These are phyloP conservation scores for Microplitis manilae DNA, from an alignment of 2,888 invertebrate genomes.

Conservation along the genomic window DNA sequence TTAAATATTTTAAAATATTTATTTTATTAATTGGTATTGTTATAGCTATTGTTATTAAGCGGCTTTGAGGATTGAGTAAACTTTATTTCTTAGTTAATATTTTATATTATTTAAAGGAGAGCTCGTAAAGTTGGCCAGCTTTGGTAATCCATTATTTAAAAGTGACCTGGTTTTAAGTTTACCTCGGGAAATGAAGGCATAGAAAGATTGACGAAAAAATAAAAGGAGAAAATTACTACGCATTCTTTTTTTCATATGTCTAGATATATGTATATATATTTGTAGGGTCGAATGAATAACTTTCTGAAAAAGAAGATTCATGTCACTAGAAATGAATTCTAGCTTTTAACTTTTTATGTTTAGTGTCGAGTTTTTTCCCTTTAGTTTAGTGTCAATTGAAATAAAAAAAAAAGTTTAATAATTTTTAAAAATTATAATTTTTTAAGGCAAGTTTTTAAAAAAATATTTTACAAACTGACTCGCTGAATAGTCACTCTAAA, in stretches of 20 bases:
- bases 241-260: constrained; percentile 14
- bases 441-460: too few relatives aligned
- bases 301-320: constrained; percentile 3
- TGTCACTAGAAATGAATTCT: not conserved
- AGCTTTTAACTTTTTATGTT: too few relatives aligned
- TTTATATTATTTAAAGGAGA: constrained; percentile 48
- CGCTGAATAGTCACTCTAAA: too few relatives aligned
- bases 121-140: constrained; percentile 36
- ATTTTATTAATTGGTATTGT: not conserved
- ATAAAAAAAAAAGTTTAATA: too few relatives aligned
- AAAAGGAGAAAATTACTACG: constrained; percentile 14
- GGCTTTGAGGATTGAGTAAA: not conserved
- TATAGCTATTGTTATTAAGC: not conserved
- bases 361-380: too few relatives aligned
- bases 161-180: constrained; percentile 53
- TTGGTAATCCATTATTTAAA: constrained; percentile 53
- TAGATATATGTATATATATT: too few relatives aligned
- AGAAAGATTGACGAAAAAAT: constrained; percentile 17
- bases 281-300: too few relatives aligned
- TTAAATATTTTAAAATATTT: not conserved
- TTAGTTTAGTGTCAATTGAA: too few relatives aligned
- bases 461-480: too few relatives aligned
- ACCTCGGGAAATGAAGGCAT: not conserved
- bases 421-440: too few relatives aligned
- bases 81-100: constrained; percentile 50